Evolutionary conservation across 2,113 vertebrate genomes (phyloP).

Genomic region (Mormyrus iriodes): DNA sequence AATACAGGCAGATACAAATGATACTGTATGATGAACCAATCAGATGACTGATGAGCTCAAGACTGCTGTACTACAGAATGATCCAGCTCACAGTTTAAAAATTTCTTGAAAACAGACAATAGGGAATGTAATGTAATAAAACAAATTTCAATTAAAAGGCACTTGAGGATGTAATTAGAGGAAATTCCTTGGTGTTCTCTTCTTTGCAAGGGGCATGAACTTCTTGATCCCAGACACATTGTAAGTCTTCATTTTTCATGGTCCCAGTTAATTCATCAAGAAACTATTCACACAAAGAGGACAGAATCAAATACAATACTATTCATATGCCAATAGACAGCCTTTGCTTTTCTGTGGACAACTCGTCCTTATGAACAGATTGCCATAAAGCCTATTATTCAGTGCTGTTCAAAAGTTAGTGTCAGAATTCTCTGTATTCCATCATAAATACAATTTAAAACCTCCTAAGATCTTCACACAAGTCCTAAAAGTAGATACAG

Average conservation of each 20-base stretch:
- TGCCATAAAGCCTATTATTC: no score
- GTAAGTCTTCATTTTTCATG: background rate
- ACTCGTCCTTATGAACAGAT: no score
- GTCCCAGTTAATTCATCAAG: constrained; percentile 5
- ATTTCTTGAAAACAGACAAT: background rate
- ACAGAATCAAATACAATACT: background rate
- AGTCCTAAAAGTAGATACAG: no score
- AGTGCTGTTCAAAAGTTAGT: no score
- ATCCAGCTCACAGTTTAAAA: background rate
- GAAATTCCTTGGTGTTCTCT: background rate
- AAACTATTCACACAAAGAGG: background rate
- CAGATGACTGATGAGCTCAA: background rate
- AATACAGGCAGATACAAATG: background rate
- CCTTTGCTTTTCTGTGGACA: background rate
- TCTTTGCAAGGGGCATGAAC: background rate
- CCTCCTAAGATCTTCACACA: no score
- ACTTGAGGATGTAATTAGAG: background rate
- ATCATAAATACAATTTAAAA: no score
- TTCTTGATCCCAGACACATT: background rate
- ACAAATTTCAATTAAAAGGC: constrained; percentile 3
- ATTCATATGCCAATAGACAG: background rate
- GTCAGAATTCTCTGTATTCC: no score
- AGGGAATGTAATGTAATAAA: background rate
- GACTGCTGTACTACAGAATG: background rate
- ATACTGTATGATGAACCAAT: background rate